Conservation (phyloP, 2,113 vertebrate species). For the Seriola dumerili region DNA sequence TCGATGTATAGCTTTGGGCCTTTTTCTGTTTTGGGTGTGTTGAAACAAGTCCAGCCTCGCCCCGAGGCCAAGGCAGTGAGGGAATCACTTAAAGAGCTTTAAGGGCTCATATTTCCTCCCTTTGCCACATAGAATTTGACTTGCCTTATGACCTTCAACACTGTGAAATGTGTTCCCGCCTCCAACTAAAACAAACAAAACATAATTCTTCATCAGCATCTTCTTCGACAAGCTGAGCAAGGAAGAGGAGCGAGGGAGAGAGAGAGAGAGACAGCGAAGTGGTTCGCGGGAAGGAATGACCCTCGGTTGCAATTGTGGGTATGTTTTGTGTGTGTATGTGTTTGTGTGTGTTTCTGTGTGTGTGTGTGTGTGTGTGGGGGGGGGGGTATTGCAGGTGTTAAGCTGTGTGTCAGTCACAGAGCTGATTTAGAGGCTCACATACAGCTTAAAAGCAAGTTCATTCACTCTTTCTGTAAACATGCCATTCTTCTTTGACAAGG, state of each 20-base stretch:
- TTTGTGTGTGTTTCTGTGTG: too few species aligned
- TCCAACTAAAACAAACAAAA: constrained; percentile 85
- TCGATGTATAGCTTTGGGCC: constrained; percentile 48
- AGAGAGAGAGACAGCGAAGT: constrained; percentile 26
- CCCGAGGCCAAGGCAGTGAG: constrained; percentile 72
- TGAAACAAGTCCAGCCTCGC: constrained; percentile 77
- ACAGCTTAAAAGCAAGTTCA: constrained; percentile 58
- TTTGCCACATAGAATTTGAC: constrained; percentile 70
- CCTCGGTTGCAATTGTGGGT: constrained; percentile 21
- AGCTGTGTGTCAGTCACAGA: constrained; percentile 57
- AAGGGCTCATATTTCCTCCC: constrained; percentile 78
- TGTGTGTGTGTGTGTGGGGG: too few species aligned
- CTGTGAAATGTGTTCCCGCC: constrained; percentile 81
- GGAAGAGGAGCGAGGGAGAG: constrained; percentile 2
- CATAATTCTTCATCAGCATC: constrained; percentile 83
- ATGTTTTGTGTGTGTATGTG: not conserved
- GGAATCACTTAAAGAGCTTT: constrained; percentile 81
- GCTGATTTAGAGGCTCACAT: constrained; percentile 65
- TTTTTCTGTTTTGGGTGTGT: constrained; percentile 59
- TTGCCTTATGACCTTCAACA: constrained; percentile 74
- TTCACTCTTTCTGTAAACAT: constrained; percentile 60
- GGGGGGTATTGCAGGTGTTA: constrained; percentile 50
- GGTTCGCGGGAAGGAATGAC: not conserved
- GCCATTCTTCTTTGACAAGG: constrained; percentile 42
- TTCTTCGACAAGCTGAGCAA: constrained; percentile 65